These are phyloP conservation scores for Drosophila meridionalis DNA, from an alignment of 2,888 invertebrate species.

Conservation along the genomic window DNA sequence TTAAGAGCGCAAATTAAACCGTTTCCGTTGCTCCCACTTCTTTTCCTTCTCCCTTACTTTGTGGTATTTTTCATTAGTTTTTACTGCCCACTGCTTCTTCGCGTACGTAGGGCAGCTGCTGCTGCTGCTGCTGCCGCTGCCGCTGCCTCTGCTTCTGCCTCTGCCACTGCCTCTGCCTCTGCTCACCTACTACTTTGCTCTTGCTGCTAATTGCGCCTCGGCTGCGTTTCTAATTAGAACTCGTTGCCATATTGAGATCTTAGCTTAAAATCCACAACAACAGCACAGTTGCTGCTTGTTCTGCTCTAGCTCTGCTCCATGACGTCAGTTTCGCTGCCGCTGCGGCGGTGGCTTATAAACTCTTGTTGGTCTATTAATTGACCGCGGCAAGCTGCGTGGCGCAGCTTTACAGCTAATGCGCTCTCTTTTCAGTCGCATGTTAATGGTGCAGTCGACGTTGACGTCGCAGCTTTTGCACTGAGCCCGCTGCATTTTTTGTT, in stretches of 20 bases:
- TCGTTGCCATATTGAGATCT: slow-evolving; percentile 48
- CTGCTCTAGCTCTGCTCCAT: slow-evolving; percentile 22
- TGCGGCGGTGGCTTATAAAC: not conserved
- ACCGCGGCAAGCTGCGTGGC: slow-evolving; percentile 31
- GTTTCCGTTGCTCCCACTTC: slow-evolving; percentile 19
- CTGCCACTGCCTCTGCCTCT: not conserved
- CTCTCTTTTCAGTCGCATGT: slow-evolving; percentile 34
- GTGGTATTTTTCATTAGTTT: slow-evolving; percentile 12
- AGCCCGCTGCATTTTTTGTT: slow-evolving; percentile 17
- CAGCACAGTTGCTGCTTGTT: not conserved
- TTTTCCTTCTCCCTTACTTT: not conserved
- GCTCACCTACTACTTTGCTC: not conserved
- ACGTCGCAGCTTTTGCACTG: slow-evolving; percentile 44
- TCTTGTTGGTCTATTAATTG: slow-evolving; percentile 50
- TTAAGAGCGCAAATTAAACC: slow-evolving; percentile 26
- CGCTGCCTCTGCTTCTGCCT: not conserved
- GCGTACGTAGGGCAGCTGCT: slow-evolving; percentile 4
- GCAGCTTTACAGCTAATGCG: slow-evolving; percentile 7
- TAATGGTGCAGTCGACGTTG: slow-evolving; percentile 11
- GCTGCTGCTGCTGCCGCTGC: not conserved
- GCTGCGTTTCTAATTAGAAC: slow-evolving; percentile 46
- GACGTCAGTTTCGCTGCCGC: slow-evolving; percentile 41
- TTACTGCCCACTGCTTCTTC: slow-evolving; percentile 14
- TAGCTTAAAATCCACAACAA: slow-evolving; percentile 34
- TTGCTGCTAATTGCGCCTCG: slow-evolving; percentile 34